Percentiles rank a stretch among this genome's conserved stretches.
These are phyloP conservation scores for Goniozus legneri DNA, from an alignment of 1,140 invertebrate species.

Conservation along the genomic window DNA sequence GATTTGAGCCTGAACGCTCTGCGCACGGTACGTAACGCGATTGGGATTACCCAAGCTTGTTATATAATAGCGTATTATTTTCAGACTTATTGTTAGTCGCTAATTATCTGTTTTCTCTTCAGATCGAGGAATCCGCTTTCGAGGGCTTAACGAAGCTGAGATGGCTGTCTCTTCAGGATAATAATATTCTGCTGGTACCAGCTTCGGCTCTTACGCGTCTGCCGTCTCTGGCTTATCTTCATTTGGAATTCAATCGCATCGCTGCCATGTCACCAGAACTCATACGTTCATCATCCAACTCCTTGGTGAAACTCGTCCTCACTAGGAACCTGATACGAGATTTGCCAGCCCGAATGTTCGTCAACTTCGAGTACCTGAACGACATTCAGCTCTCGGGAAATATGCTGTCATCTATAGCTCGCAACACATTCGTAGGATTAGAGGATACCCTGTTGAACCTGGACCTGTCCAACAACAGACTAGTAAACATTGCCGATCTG, in stretches of 20 bases:
- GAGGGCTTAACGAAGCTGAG: slow-evolving; percentile 75
- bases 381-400: slow-evolving; percentile 77
- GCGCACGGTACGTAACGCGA: slow-evolving; percentile 66
- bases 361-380: slow-evolving; percentile 71
- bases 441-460: slow-evolving; percentile 70
- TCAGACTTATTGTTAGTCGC: neutral
- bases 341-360: slow-evolving; percentile 74
- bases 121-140: slow-evolving; percentile 84
- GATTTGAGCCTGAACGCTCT: slow-evolving; percentile 83
- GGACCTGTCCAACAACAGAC: slow-evolving; percentile 72
- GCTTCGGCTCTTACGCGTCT: slow-evolving; percentile 72
- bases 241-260: slow-evolving; percentile 83
- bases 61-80: neutral
- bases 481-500: slow-evolving; percentile 65
- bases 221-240: slow-evolving; percentile 68
- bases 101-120: slow-evolving; percentile 2
- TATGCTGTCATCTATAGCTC: slow-evolving; percentile 66
- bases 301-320: slow-evolving; percentile 64
- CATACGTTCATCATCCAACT: slow-evolving; percentile 59
- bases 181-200: slow-evolving; percentile 81
- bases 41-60: neutral
- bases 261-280: slow-evolving; percentile 80
- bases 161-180: slow-evolving; percentile 79
- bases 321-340: slow-evolving; percentile 84
- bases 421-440: slow-evolving; percentile 72